Conservation (phyloP, 2,888 invertebrate species). For the Lissocephala sabroskyi region DNA sequence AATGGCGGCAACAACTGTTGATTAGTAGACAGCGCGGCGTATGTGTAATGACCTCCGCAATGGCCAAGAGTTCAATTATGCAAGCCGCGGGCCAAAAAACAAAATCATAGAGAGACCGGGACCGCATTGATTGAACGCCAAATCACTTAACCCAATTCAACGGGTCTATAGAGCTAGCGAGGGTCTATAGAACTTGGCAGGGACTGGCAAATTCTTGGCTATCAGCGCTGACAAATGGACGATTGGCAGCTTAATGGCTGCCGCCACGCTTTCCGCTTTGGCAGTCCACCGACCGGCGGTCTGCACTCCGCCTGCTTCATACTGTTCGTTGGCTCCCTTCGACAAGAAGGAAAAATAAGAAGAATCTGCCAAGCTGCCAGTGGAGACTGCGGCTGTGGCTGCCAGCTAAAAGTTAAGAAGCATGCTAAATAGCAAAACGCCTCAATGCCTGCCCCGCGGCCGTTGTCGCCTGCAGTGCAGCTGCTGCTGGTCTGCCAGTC, state of each 20-base stretch:
- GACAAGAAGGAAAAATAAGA: neutral
- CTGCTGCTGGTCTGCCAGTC: constrained; percentile 15
- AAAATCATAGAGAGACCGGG: constrained; percentile 13
- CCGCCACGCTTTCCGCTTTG: constrained; percentile 48
- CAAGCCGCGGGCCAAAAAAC: neutral
- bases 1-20: constrained; percentile 36
- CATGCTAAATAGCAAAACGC: constrained; percentile 48
- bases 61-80: neutral
- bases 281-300: no score
- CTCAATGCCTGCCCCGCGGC: constrained; percentile 17
- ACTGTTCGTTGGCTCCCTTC: no score
- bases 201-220: constrained; percentile 22
- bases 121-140: constrained; percentile 47
- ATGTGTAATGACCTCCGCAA: constrained; percentile 16
- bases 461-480: neutral
- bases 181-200: constrained; percentile 45
- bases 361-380: neutral
- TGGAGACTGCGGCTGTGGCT: neutral
- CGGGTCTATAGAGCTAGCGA: constrained; percentile 6
- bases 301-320: no score
- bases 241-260: constrained; percentile 60
- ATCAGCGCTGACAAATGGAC: constrained; percentile 55
- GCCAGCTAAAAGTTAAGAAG: constrained; percentile 24
- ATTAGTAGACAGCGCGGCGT: constrained; percentile 34
- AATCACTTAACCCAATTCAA: constrained; percentile 59